Evolutionary conservation across 2,797 vertebrate genomes (phyloP), one percentile per base, ranked within the genome.

Genomic region (Sus cebifrons): DNA sequence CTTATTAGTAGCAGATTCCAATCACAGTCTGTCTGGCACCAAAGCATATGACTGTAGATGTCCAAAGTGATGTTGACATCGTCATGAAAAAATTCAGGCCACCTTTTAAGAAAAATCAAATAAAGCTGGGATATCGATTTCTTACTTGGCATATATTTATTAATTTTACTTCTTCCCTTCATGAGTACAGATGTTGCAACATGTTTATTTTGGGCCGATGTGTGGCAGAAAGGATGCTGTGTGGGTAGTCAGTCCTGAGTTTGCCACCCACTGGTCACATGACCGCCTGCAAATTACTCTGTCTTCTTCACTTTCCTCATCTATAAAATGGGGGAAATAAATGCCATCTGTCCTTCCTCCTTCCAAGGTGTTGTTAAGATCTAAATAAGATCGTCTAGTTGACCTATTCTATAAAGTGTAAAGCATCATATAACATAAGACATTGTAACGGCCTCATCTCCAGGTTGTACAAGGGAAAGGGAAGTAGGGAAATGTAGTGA

Each of bases 91-190:
- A 65, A 74, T 78, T 91, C 17, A 95, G 58, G 23, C 27, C 36
- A 74, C 17, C 54, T 93, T 93, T 96, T 77, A 13, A 56, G 71
- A 44, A 90, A 86, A 58, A 83, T 71, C 27, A 89, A 82, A 86
- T 81, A 62, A 78, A 94, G 68, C 14, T 12, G 10, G 44, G 25
- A 67, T 54, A 16, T 81, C 52, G 11, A 73, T 87, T 88, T 95
- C 49, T 94, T 78, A 71, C 9, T 74, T 6, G 89, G n/a, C 2
- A 36, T 54, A 40, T 77, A 67, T 49, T 68, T 29, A 86, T 86
- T 86, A 20, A 89, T 79, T 94, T 94, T 84, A 93, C 11, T 68
- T 64, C 52, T 85, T 7, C 18, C n/a, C 14, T 82, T 29, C 29
- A 49, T 60, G 20, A 94, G 56, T 29, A 86, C 0, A 81, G 86